phyloP scores from a whole-genome alignment of 2,888 invertebrate species.

The Himalopsyche anomala region DNA sequence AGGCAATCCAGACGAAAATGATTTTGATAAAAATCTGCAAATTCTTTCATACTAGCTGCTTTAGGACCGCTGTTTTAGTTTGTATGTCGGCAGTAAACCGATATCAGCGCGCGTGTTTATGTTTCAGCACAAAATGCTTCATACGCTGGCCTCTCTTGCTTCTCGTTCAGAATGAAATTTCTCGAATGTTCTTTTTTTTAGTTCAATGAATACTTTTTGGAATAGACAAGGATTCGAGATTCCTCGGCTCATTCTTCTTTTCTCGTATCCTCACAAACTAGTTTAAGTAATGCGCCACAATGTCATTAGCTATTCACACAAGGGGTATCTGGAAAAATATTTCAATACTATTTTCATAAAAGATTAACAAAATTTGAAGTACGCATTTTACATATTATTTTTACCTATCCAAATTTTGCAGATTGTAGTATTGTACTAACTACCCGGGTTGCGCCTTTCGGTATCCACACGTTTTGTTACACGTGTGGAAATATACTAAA shows the following conservation, averaged over 20 bases:
- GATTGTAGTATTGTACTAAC: too few species aligned
- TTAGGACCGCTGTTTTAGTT: constrained; percentile 7
- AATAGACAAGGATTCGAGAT: constrained; percentile 1
- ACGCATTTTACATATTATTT: too few species aligned
- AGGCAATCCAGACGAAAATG: constrained; percentile 8
- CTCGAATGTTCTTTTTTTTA: constrained; percentile 27
- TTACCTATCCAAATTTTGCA: too few species aligned
- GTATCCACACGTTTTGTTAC: too few species aligned
- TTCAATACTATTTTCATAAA: too few species aligned
- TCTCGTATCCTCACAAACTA: too few species aligned
- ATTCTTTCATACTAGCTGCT: constrained; percentile 7
- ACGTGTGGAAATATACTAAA: too few species aligned
- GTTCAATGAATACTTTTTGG: background rate
- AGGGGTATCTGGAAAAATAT: too few species aligned
- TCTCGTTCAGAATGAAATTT: constrained; percentile 29
- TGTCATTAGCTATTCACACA: too few species aligned
- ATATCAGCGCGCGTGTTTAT: constrained; percentile 8
- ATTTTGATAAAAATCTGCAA: constrained; percentile 29
- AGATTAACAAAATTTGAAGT: too few species aligned
- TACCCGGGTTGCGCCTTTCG: too few species aligned
- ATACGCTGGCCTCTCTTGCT: background rate
- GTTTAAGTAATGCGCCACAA: too few species aligned
- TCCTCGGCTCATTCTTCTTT: background rate
- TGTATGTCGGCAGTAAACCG: background rate
- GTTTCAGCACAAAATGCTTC: background rate